phyloP scores from a whole-genome alignment of 2,797 vertebrate genomes.

The Selene dorsalis region DNA sequence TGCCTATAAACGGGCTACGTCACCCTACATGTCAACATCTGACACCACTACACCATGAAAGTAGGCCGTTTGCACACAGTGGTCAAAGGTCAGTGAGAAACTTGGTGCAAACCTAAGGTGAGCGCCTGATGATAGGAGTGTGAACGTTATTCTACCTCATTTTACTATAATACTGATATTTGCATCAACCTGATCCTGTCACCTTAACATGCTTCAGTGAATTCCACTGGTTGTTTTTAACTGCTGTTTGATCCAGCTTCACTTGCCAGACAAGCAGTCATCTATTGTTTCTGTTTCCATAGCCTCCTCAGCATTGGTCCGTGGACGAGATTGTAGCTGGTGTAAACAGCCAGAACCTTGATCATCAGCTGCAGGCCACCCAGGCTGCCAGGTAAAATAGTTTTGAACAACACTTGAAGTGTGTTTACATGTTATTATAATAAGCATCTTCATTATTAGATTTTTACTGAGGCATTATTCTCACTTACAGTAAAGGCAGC shows the following conservation, averaged over 20 bases:
- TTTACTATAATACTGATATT: too few species aligned
- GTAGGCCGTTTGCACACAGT: not conserved
- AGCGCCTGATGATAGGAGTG: too few species aligned
- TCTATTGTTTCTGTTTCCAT: constrained; percentile 35
- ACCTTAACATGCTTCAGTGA: not conserved
- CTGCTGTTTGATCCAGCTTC: constrained; percentile 1
- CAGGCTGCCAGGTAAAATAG: constrained; percentile 90
- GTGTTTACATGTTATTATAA: not conserved
- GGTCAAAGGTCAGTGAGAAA: not conserved
- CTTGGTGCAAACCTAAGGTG: not conserved
- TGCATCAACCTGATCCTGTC: not conserved
- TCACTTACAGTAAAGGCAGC: too few species aligned
- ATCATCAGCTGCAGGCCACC: constrained; percentile 90
- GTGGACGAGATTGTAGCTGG: constrained; percentile 92
- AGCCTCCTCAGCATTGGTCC: constrained; percentile 88
- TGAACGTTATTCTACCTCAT: not conserved
- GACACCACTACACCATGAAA: too few species aligned
- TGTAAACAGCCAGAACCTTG: constrained; percentile 84
- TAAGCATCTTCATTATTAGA: not conserved
- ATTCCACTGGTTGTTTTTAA: constrained; percentile 25
- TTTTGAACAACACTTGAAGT: constrained; percentile 23
- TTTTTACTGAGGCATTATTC: not conserved
- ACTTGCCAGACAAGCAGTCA: constrained; percentile 8
- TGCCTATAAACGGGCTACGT: not conserved
- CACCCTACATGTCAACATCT: not conserved